These are phyloP conservation scores for Zaprionus gabonicus DNA, from an alignment of 1,140 invertebrate genomes.

Conservation along the genomic window DNA sequence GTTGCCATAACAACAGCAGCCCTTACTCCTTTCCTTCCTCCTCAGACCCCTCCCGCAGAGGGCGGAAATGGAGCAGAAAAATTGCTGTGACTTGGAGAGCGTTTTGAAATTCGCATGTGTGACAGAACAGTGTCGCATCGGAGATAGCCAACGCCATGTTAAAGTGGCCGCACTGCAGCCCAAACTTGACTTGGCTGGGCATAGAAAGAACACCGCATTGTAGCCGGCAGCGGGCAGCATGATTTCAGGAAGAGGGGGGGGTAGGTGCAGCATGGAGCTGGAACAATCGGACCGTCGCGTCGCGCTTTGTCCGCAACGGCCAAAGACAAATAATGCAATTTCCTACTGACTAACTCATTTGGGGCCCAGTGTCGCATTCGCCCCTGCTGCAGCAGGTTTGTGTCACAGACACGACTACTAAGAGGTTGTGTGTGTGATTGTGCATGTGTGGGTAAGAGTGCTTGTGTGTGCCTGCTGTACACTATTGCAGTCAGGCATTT, in stretches of 20 bases:
- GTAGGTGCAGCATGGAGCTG: not conserved
- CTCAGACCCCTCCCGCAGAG: slow-evolving; percentile 15
- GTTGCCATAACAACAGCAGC: slow-evolving; percentile 20
- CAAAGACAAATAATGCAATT: slow-evolving; percentile 83
- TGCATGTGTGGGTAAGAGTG: slow-evolving; percentile 8
- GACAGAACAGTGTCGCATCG: slow-evolving; percentile 55
- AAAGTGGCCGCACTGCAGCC: slow-evolving; percentile 54
- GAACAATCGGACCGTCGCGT: slow-evolving; percentile 22
- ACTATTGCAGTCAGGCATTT: slow-evolving; percentile 63
- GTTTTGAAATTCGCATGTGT: slow-evolving; percentile 76
- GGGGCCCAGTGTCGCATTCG: slow-evolving; percentile 41
- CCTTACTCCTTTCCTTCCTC: not conserved
- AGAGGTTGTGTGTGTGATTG: not conserved
- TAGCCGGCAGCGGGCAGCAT: not conserved
- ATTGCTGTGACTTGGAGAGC: slow-evolving; percentile 77
- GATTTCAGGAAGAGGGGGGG: not conserved
- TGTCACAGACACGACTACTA: slow-evolving; percentile 61
- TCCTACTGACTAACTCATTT: slow-evolving; percentile 80
- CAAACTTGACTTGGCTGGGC: not conserved
- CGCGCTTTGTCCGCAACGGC: slow-evolving; percentile 64
- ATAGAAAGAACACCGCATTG: not conserved
- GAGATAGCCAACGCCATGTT: slow-evolving; percentile 72
- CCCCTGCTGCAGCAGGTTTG: slow-evolving; percentile 36
- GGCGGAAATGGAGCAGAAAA: slow-evolving; percentile 80
- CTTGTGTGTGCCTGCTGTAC: slow-evolving; percentile 7